phyloP scores from a whole-genome alignment of 2,888 invertebrate genomes.

The Odontocolon sp. region DNA sequence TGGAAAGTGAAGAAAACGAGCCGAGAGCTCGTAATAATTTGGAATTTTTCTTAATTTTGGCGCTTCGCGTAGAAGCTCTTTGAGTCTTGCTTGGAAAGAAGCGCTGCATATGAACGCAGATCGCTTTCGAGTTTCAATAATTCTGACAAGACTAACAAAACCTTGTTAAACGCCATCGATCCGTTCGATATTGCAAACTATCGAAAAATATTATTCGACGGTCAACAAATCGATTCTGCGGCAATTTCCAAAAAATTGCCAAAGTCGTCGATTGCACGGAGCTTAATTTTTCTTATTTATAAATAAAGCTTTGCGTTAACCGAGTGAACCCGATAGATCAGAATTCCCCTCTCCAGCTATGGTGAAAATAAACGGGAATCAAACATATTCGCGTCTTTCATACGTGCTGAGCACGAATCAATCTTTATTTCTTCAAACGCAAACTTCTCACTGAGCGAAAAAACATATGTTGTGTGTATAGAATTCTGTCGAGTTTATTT shows the following conservation, averaged over 20 bases:
- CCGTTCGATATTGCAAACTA: constrained; percentile 39
- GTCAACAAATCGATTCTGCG: background rate
- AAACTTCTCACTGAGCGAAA: constrained; percentile 27
- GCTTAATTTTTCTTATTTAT: constrained; percentile 29
- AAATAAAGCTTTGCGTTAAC: constrained; percentile 41
- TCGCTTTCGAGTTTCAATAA: constrained; percentile 10
- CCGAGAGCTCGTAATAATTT: constrained; percentile 18
- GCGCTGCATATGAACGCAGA: constrained; percentile 40
- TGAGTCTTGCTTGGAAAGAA: constrained; percentile 13
- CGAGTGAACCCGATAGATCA: constrained; percentile 31
- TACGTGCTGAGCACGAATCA: constrained; percentile 42
- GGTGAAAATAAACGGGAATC: constrained; percentile 7
- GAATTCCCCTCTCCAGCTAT: constrained; percentile 31
- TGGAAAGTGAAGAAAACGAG: constrained; percentile 71
- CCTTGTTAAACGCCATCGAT: constrained; percentile 35
- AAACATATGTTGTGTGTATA: constrained; percentile 23
- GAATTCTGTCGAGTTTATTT: constrained; percentile 36
- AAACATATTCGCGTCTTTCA: constrained; percentile 33
- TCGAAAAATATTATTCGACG: constrained; percentile 20
- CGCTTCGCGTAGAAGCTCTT: constrained; percentile 23
- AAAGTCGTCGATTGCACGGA: constrained; percentile 19
- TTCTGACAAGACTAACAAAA: background rate
- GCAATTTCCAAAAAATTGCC: constrained; percentile 6
- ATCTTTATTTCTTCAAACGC: constrained; percentile 12
- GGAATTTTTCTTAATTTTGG: constrained; percentile 30